A percentile compares a stretch with the other conserved stretches of the same genome.
Evolutionary conservation across 1,140 invertebrate genomes (phyloP).

Genomic region (Rhynchophorus ferrugineus): DNA sequence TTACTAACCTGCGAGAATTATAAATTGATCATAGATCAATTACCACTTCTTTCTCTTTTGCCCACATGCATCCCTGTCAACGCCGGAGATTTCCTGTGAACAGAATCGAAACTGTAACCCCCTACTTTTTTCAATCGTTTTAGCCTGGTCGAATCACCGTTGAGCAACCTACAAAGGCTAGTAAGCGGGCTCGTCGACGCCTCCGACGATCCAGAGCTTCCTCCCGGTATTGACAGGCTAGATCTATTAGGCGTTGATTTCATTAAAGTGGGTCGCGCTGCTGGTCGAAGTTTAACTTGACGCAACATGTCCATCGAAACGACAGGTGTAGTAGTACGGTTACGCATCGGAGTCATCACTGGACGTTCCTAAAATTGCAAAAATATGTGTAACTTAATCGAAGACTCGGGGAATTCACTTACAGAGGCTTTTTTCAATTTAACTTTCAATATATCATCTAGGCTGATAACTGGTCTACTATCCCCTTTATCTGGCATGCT

Average conservation of each 20-base stretch:
- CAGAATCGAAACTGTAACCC: conserved; percentile 32
- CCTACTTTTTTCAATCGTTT: conserved; percentile 27
- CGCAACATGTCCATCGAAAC: conserved; percentile 29
- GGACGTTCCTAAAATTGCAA: conserved; percentile 28
- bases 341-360: background rate
- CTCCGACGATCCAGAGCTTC: conserved; percentile 5
- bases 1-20: background rate
- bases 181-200: conserved; percentile 26
- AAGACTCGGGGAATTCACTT: too few relatives aligned
- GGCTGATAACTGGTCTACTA: conserved; percentile 28
- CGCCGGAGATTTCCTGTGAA: conserved; percentile 18
- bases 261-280: background rate
- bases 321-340: conserved; percentile 17
- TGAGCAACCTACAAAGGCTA: conserved; percentile 27
- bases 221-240: conserved; percentile 1
- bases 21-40: background rate
- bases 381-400: too few relatives aligned
- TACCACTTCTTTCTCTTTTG: conserved; percentile 6
- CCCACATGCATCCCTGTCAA: background rate
- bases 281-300: conserved; percentile 31
- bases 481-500: conserved; percentile 5
- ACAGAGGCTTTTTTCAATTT: conserved; percentile 32
- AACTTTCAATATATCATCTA: conserved; percentile 33
- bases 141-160: conserved; percentile 21
- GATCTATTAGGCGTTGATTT: conserved; percentile 1